These are phyloP conservation scores for Ptilonorhynchus violaceus DNA, from an alignment of 2,113 vertebrate genomes.

Conservation along the genomic window DNA sequence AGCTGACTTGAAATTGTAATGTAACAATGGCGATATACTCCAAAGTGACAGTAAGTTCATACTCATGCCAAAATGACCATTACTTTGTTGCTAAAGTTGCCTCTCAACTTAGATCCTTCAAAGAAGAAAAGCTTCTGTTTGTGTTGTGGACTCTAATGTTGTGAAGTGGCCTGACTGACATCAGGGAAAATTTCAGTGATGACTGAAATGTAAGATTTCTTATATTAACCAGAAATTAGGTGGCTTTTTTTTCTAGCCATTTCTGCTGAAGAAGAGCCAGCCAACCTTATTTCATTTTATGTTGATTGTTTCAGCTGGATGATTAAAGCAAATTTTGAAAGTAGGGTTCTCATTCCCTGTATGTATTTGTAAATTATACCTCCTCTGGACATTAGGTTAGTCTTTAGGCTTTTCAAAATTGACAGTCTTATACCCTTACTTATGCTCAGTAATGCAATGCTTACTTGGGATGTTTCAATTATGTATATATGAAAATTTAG, in stretches of 20 bases:
- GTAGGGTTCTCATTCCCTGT: neutral
- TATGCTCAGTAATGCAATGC: neutral
- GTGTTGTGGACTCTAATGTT: neutral
- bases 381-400: neutral
- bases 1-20: neutral
- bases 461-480: neutral
- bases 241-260: neutral
- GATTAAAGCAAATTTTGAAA: neutral
- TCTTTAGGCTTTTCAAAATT: neutral
- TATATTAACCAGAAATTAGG: neutral
- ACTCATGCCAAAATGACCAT: neutral
- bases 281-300: neutral
- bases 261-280: neutral
- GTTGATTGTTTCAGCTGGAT: neutral
- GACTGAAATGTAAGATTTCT: neutral
- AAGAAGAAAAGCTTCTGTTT: neutral
- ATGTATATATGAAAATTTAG: neutral
- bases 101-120: neutral
- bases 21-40: neutral
- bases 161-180: neutral
- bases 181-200: neutral
- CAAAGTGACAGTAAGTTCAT: neutral
- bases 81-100: neutral
- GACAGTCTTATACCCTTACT: neutral
- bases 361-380: neutral